A percentile compares a stretch with the other conserved stretches of the same genome.
These are phyloP conservation scores for Cisticola juncidis DNA, from an alignment of 2,113 vertebrate genomes.

Conservation along the genomic window DNA sequence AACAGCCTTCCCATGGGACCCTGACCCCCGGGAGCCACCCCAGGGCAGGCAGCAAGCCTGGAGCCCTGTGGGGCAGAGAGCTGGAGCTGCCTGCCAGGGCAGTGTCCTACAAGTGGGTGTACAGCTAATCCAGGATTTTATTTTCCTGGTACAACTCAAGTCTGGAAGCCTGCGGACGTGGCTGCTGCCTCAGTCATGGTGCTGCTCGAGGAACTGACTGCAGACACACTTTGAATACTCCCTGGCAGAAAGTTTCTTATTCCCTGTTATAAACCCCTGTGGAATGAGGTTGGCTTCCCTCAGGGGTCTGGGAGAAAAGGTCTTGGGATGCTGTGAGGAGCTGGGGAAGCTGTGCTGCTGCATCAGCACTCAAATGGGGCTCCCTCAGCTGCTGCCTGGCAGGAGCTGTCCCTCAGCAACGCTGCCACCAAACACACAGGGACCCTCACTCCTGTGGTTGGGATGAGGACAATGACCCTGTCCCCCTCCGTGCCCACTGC, in stretches of 20 bases:
- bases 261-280: rapidly evolving
- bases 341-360: not conserved
- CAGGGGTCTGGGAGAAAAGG: not conserved
- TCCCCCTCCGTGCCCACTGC: rapidly evolving
- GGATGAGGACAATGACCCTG: not conserved
- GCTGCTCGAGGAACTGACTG: not conserved
- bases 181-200: not conserved
- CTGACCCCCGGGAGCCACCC: not conserved
- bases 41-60: not conserved
- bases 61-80: not conserved
- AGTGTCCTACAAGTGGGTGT: not conserved
- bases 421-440: not conserved
- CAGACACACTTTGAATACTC: not conserved
- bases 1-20: not conserved
- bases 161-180: not conserved
- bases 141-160: not conserved
- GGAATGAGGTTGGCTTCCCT: not conserved
- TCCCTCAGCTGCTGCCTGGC: not conserved
- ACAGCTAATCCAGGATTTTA: not conserved
- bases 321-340: not conserved
- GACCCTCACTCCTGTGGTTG: rapidly evolving
- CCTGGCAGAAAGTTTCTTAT: not conserved
- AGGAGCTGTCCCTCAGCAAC: not conserved
- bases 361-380: not conserved
- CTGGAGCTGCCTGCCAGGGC: not conserved